phyloP scores from a whole-genome alignment of 1,140 invertebrate genomes.

The Drosophila virilis region DNA sequence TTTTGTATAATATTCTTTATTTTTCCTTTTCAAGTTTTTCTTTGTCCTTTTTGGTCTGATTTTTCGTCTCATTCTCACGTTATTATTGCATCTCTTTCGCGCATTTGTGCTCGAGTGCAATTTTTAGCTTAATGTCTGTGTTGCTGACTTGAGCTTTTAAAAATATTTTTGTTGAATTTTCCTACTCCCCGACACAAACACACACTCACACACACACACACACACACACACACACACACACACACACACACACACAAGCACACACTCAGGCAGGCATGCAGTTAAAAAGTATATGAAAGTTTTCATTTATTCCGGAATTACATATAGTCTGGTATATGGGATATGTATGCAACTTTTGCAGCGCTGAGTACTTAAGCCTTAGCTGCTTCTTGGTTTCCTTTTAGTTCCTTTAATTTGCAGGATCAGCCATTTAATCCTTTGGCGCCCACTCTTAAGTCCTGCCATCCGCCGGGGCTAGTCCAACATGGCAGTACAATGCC shows the following conservation, averaged over 20 bases:
- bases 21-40: constrained; percentile 6
- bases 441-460: neutral
- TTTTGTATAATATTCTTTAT: constrained; percentile 21
- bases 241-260: constrained; percentile 41
- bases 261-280: constrained; percentile 33
- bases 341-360: constrained; percentile 8
- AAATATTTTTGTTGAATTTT: constrained; percentile 67
- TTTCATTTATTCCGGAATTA: constrained; percentile 13
- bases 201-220: constrained; percentile 31
- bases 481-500: constrained; percentile 55
- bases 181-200: constrained; percentile 36
- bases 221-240: constrained; percentile 35
- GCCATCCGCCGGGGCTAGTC: neutral
- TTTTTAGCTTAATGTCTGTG: constrained; percentile 49
- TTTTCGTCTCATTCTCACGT: constrained; percentile 18
- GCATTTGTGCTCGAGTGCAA: constrained; percentile 36
- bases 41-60: constrained; percentile 35
- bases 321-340: neutral
- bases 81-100: constrained; percentile 20
- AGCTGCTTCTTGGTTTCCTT: neutral
- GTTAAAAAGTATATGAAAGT: constrained; percentile 7
- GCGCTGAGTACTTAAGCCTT: neutral
- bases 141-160: constrained; percentile 66
- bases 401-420: neutral
- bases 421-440: constrained; percentile 11